Conservation (phyloP, 2,113 vertebrate species). For the Hippocampus comes region DNA sequence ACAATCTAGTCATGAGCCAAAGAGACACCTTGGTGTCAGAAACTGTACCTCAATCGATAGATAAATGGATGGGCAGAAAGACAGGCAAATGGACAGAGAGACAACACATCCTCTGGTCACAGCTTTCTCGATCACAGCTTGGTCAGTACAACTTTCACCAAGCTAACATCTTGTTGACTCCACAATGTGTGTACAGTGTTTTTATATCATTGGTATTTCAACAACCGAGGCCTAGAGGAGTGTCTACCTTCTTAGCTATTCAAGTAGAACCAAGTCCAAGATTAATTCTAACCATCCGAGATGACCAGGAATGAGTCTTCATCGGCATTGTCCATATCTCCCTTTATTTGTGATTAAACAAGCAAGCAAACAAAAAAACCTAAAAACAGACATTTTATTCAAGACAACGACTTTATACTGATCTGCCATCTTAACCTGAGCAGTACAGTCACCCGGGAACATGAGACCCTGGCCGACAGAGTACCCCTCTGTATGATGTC, state of each 20-base stretch:
- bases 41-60: neutral
- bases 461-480: conserved; percentile 36
- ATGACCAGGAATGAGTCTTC: conserved; percentile 33
- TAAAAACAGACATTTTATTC: conserved; percentile 9
- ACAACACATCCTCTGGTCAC: conserved; percentile 13
- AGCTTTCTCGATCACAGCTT: conserved; percentile 25
- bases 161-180: conserved; percentile 25
- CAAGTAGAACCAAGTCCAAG: conserved; percentile 58
- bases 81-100: too few relatives aligned
- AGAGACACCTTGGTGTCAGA: too few relatives aligned
- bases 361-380: neutral
- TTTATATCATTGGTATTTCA: conserved; percentile 15
- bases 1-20: too few relatives aligned
- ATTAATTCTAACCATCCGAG: conserved; percentile 54
- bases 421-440: conserved; percentile 2
- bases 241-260: conserved; percentile 41
- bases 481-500: conserved; percentile 54
- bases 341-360: neutral
- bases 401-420: neutral
- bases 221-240: conserved; percentile 42
- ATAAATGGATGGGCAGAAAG: neutral
- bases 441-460: conserved; percentile 37
- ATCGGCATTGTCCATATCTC: conserved; percentile 1
- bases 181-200: too few relatives aligned
- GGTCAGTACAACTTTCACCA: conserved; percentile 50